Evolutionary conservation across 2,888 invertebrate genomes (phyloP).

Genomic region (Coenonympha glycerion): DNA sequence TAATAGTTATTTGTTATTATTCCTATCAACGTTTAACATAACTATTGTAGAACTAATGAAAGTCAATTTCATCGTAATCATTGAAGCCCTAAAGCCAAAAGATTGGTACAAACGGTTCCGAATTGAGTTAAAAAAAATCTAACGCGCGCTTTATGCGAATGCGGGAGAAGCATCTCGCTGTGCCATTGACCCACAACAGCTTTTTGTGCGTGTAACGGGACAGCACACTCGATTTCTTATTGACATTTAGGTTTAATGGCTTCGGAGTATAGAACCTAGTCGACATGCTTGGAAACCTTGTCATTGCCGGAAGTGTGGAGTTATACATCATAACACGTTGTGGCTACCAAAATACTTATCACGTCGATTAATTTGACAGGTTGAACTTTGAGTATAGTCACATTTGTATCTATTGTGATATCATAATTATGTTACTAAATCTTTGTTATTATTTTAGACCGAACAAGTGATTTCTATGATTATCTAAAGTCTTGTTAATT

Average conservation of each 20-base stretch:
- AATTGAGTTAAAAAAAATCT: slow-evolving; percentile 33
- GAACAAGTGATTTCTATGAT: background rate
- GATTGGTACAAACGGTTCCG: slow-evolving; percentile 16
- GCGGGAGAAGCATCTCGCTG: slow-evolving; percentile 43
- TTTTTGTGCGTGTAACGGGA: slow-evolving; percentile 71
- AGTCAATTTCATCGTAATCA: background rate
- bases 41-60: background rate
- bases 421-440: background rate
- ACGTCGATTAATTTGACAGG: background rate
- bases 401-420: background rate
- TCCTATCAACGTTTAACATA: background rate
- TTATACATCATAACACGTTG: background rate
- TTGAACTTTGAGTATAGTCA: background rate
- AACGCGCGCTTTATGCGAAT: slow-evolving; percentile 34
- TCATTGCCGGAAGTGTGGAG: slow-evolving; percentile 8
- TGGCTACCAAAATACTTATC: slow-evolving; percentile 3
- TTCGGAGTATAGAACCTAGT: slow-evolving; percentile 12
- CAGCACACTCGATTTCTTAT: slow-evolving; percentile 67
- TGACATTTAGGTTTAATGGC: slow-evolving; percentile 49
- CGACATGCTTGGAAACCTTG: slow-evolving; percentile 7
- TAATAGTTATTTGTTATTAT: background rate
- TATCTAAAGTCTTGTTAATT: too few species aligned
- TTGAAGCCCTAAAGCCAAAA: slow-evolving; percentile 9
- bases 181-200: slow-evolving; percentile 70
- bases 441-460: background rate